phyloP scores from a whole-genome alignment of 2,113 vertebrate species.

The Peromyscus californicus region DNA sequence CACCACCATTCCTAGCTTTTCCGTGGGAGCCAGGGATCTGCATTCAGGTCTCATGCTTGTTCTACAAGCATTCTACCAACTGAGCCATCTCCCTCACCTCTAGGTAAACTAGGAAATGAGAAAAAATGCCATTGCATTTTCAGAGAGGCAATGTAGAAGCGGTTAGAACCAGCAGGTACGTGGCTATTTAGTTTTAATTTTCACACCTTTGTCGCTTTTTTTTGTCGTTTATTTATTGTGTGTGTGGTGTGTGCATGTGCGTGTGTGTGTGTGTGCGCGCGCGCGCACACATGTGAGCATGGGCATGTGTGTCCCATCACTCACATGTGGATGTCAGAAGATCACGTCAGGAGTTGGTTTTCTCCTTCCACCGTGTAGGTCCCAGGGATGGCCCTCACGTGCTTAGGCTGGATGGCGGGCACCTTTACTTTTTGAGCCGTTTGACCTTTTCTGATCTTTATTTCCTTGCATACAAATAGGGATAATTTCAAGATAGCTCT shows the following conservation, averaged over 20 bases:
- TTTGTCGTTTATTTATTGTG: neutral
- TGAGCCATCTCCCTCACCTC: neutral
- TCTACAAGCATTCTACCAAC: neutral
- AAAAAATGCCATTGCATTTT: neutral
- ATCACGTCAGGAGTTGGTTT: too few species aligned
- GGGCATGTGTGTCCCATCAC: neutral
- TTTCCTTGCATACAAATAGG: constrained; percentile 32
- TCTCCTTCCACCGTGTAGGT: neutral
- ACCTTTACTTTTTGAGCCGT: too few species aligned
- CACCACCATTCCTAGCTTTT: neutral
- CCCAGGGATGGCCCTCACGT: too few species aligned
- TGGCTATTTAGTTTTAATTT: constrained; percentile 5
- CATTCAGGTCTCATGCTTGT: neutral
- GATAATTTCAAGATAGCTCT: constrained; percentile 19
- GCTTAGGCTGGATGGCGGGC: neutral
- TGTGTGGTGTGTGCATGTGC: neutral
- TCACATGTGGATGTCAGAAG: neutral
- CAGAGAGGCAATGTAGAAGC: neutral
- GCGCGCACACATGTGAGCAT: neutral
- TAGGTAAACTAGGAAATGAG: neutral
- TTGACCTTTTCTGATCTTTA: neutral
- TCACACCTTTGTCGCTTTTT: constrained; percentile 15
- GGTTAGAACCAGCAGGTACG: neutral
- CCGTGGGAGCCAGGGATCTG: neutral
- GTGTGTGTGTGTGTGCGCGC: rapidly evolving